phyloP scores from a whole-genome alignment of 2,888 invertebrate species.

The Metellina segmentata region DNA sequence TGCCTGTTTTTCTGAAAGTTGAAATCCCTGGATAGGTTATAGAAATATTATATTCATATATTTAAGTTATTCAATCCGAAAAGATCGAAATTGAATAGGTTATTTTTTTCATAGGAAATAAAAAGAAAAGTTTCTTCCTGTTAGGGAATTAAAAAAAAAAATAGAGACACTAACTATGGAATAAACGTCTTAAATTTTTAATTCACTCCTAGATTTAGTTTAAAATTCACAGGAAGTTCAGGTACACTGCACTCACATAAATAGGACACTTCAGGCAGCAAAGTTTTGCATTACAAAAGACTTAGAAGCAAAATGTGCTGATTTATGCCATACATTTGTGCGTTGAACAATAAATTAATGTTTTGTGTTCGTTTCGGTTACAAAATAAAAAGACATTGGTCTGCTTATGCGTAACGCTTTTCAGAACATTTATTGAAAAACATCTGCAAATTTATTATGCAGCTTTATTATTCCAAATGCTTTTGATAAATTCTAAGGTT shows the following conservation, averaged over 20 bases:
- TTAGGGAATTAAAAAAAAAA: too few species aligned
- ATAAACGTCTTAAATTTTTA: not conserved
- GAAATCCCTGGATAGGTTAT: too few species aligned
- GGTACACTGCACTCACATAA: not conserved
- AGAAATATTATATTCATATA: too few species aligned
- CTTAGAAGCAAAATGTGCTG: not conserved
- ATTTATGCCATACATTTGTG: not conserved
- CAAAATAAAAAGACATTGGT: not conserved
- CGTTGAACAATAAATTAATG: not conserved
- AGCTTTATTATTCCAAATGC: not conserved
- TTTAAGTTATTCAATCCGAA: too few species aligned
- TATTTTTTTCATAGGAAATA: too few species aligned
- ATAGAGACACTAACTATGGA: too few species aligned
- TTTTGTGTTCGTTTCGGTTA: not conserved
- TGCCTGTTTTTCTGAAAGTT: too few species aligned
- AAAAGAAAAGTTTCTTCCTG: too few species aligned
- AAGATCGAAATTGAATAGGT: too few species aligned
- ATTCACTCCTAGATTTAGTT: not conserved
- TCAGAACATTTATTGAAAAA: not conserved
- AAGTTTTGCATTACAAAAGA: not conserved
- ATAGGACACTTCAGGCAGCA: not conserved
- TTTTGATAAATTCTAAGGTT: not conserved
- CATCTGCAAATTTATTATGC: not conserved
- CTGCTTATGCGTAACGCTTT: not conserved
- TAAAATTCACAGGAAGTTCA: not conserved